Evolutionary conservation across 2,113 vertebrate genomes (phyloP).

Genomic region (Falco punctatus): DNA sequence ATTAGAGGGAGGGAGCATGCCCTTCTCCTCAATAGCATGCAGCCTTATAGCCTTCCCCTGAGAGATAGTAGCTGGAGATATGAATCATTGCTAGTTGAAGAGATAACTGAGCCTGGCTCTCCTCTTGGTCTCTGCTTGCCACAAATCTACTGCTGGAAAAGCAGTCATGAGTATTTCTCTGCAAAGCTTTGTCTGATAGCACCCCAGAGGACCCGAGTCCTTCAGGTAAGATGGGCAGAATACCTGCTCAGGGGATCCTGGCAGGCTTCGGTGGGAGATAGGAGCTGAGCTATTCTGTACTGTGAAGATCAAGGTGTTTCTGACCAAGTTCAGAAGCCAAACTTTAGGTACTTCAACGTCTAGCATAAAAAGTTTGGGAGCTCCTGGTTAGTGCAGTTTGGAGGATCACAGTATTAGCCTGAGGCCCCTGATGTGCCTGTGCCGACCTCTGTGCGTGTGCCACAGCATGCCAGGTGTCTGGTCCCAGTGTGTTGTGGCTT

Average conservation of each 20-base stretch:
- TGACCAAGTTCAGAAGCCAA: not conserved
- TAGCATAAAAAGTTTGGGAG: not conserved
- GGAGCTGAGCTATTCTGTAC: not conserved
- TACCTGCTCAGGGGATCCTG: not conserved
- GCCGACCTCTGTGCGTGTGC: accelerated
- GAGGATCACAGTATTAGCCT: not conserved
- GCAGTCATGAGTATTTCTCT: not conserved
- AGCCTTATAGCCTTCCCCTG: conserved; percentile 50
- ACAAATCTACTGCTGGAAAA: not conserved
- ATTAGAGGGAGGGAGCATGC: not conserved
- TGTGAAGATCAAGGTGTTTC: not conserved
- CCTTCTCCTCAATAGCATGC: not conserved
- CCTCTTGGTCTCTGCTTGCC: not conserved
- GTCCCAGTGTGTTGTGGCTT: not conserved
- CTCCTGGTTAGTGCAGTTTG: not conserved
- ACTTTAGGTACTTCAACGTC: not conserved
- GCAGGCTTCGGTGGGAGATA: not conserved
- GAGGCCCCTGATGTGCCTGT: accelerated
- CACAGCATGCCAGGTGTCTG: not conserved
- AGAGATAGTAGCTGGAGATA: not conserved
- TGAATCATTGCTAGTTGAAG: not conserved
- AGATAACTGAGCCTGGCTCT: not conserved
- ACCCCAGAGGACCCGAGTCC: not conserved
- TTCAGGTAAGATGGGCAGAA: not conserved
- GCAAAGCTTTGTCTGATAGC: not conserved